Evolutionary conservation across 35 echinoderm and acorn worm species (phyloP).

Genomic region (Holothuria glaberrima): DNA sequence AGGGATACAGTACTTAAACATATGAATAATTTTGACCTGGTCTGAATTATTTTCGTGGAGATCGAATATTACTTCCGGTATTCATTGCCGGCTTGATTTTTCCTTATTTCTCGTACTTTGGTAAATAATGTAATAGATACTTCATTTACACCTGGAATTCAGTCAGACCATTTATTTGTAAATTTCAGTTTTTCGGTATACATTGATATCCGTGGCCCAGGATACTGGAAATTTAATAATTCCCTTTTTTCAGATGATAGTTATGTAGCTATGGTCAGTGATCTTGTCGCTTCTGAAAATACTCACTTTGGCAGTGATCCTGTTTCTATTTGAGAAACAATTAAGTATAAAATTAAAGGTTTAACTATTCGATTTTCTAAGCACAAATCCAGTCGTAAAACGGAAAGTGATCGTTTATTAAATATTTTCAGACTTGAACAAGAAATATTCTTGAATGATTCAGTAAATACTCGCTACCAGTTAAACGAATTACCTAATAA

Average conservation of each 20-base stretch:
- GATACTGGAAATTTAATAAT: slow-evolving; percentile 9
- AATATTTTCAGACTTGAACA: neutral
- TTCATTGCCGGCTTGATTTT: slow-evolving; percentile 11
- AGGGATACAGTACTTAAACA: too few species aligned
- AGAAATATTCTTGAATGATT: neutral
- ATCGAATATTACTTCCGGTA: slow-evolving; percentile 12
- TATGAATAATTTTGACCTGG: neutral
- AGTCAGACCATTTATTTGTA: slow-evolving; percentile 24
- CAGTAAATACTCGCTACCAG: neutral
- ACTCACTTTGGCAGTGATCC: too few species aligned
- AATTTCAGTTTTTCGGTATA: neutral
- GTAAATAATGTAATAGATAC: neutral
- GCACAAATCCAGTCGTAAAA: neutral
- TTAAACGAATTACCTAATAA: neutral
- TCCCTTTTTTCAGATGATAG: neutral
- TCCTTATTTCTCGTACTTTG: neutral
- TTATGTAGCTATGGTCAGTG: too few species aligned
- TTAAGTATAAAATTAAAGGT: neutral
- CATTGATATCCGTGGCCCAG: neutral
- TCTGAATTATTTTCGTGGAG: neutral
- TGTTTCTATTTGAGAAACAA: too few species aligned
- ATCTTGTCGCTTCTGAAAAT: too few species aligned
- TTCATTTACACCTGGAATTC: neutral
- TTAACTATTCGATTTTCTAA: neutral
- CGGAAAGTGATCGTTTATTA: neutral